Evolutionary conservation across 2,888 invertebrate species (phyloP).

Genomic region (Craniophora ligustri): DNA sequence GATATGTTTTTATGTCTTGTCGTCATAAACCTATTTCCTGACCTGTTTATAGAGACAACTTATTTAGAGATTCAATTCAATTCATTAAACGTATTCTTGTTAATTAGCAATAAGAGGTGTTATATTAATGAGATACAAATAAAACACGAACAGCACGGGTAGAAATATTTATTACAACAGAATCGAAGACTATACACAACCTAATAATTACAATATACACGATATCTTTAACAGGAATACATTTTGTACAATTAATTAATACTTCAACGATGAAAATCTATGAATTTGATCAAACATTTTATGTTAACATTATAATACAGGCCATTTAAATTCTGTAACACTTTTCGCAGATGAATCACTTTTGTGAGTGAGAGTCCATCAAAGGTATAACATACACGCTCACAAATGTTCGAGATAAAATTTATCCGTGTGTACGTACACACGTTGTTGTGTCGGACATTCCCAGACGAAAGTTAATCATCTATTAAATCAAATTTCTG

Average conservation of each 20-base stretch:
- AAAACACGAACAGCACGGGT: conserved; percentile 62
- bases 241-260: conserved; percentile 59
- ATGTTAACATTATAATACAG: conserved; percentile 45
- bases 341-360: neutral
- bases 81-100: too few relatives aligned
- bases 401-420: too few relatives aligned
- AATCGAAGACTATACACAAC: conserved; percentile 73
- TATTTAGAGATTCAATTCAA: too few relatives aligned
- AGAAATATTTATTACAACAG: conserved; percentile 78
- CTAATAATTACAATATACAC: conserved; percentile 63
- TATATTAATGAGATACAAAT: conserved; percentile 35
- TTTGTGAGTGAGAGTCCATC: neutral
- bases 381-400: too few relatives aligned
- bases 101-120: too few relatives aligned
- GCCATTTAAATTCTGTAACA: conserved; percentile 26
- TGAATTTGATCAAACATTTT: conserved; percentile 46
- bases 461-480: too few relatives aligned
- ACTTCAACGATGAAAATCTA: conserved; percentile 53
- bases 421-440: too few relatives aligned
- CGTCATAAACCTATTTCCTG: too few relatives aligned
- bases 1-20: neutral
- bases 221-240: conserved; percentile 62
- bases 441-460: too few relatives aligned
- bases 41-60: too few relatives aligned
- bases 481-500: too few relatives aligned